Conservation (phyloP, 2,888 invertebrate species). For the Cerastis rubricosa region DNA sequence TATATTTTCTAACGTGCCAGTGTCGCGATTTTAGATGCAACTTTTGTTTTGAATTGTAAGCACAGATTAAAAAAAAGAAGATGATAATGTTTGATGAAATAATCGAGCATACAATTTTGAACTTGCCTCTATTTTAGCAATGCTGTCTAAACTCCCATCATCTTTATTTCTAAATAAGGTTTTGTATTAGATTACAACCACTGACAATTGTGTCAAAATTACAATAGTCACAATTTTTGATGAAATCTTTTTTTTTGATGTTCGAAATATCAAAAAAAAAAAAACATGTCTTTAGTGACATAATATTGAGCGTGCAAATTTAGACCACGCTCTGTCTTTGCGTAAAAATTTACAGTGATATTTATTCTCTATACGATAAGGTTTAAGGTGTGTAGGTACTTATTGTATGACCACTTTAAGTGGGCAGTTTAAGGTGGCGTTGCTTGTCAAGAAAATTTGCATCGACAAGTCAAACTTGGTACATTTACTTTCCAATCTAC, state of each 20-base stretch:
- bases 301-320: neutral
- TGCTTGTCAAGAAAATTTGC: neutral
- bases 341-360: neutral
- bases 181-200: neutral
- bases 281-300: neutral
- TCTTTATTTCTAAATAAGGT: neutral
- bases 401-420: neutral
- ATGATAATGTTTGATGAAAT: neutral
- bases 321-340: neutral
- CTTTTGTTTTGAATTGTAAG: neutral
- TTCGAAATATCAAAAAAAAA: neutral
- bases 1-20: conserved; percentile 4
- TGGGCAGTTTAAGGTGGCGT: no score
- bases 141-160: neutral
- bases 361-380: neutral
- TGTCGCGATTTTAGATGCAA: neutral
- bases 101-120: neutral
- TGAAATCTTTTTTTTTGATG: neutral
- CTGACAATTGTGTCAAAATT: neutral
- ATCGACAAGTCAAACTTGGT: neutral
- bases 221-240: no score
- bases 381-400: no score
- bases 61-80: neutral
- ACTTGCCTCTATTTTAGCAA: neutral
- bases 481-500: neutral